phyloP scores from a whole-genome alignment of 1,140 invertebrate species.

The Drosophila auraria region DNA sequence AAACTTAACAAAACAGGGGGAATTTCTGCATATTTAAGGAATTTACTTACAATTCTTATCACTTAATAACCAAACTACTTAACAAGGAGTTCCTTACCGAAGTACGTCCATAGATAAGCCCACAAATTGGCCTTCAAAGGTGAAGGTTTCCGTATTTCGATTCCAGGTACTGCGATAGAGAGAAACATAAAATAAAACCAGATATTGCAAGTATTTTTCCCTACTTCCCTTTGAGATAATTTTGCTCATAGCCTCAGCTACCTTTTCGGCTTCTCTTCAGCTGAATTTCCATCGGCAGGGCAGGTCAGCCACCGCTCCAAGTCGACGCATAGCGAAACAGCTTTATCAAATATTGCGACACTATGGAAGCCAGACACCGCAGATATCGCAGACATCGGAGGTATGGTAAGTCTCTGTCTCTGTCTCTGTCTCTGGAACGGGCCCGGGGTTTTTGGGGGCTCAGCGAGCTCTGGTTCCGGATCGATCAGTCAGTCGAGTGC shows the following conservation, averaged over 20 bases:
- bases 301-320: slow-evolving; percentile 13
- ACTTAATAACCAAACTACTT: not conserved
- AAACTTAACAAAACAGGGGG: too few species aligned
- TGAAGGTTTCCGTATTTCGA: too few species aligned
- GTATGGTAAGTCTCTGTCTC: not conserved
- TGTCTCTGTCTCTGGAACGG: not conserved
- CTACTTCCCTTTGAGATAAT: too few species aligned
- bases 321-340: slow-evolving; percentile 25
- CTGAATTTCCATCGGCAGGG: not conserved
- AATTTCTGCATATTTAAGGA: too few species aligned
- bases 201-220: too few species aligned
- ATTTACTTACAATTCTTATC: not conserved
- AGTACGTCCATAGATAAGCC: too few species aligned
- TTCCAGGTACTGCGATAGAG: too few species aligned
- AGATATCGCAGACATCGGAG: not conserved
- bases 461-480: slow-evolving; percentile 3
- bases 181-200: too few species aligned
- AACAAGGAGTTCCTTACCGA: too few species aligned
- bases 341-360: slow-evolving; percentile 57
- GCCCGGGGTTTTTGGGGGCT: not conserved
- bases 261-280: not conserved
- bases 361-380: not conserved
- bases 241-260: too few species aligned
- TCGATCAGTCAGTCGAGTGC: slow-evolving; percentile 19
- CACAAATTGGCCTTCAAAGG: too few species aligned